Conservation (phyloP, 2,113 vertebrate species). For the Elephas maximus region DNA sequence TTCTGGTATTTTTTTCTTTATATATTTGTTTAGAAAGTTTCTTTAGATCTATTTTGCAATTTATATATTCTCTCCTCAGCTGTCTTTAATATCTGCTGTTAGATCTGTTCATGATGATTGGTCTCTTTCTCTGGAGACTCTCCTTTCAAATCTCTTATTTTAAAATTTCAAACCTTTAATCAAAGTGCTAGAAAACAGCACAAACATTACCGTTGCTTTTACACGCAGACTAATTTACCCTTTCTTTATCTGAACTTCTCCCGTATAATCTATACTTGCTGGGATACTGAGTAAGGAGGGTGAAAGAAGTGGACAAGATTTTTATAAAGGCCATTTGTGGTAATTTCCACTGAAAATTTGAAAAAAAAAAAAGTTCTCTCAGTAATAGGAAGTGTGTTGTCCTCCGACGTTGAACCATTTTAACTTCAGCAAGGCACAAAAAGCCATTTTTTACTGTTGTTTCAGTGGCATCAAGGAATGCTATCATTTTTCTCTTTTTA, state of each 20-base stretch:
- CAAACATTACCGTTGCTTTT: not conserved
- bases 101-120: not conserved
- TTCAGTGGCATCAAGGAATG: not conserved
- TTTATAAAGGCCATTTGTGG: not conserved
- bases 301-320: not conserved
- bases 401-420: not conserved
- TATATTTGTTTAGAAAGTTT: too few species aligned
- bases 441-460: not conserved
- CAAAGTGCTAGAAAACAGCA: not conserved
- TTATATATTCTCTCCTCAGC: too few species aligned
- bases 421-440: not conserved
- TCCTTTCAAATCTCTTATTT: not conserved
- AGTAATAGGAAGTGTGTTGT: not conserved
- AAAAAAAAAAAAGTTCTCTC: not conserved
- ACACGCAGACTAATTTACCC: not conserved
- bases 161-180: not conserved
- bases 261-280: not conserved
- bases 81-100: too few species aligned
- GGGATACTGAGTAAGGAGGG: not conserved
- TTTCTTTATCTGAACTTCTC: not conserved
- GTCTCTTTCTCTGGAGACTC: not conserved
- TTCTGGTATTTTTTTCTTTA: too few species aligned
- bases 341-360: not conserved
- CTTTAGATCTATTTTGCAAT: too few species aligned
- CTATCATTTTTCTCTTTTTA: not conserved